Evolutionary conservation across 2,113 vertebrate species (phyloP).

Genomic region (Melanotaenia duboulayi): DNA sequence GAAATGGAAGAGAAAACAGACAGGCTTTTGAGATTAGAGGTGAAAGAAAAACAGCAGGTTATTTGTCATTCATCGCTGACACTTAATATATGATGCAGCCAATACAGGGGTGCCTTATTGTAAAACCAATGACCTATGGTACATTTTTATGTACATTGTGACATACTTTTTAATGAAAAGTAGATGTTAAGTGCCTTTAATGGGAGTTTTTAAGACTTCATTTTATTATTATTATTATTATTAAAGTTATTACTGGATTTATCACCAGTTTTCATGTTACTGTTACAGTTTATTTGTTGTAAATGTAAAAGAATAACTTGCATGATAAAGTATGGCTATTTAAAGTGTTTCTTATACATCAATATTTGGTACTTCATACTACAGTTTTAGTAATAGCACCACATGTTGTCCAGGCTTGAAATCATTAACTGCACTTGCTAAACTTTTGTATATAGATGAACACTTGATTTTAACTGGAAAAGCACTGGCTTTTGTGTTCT

Average conservation of each 20-base stretch:
- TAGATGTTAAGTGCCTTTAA: slow-evolving; percentile 64
- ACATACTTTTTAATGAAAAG: slow-evolving; percentile 33
- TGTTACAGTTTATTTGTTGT: slow-evolving; percentile 10
- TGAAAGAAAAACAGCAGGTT: slow-evolving; percentile 1
- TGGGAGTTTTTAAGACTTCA: slow-evolving; percentile 7
- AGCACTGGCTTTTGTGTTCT: neutral
- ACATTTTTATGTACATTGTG: slow-evolving; percentile 34
- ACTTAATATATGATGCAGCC: slow-evolving; percentile 22
- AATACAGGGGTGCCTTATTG: slow-evolving; percentile 64
- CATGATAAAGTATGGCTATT: slow-evolving; percentile 10
- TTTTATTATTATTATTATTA: slow-evolving; percentile 19
- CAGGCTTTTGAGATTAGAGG: neutral
- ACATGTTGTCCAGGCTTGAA: slow-evolving; percentile 5
- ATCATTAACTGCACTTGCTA: slow-evolving; percentile 11
- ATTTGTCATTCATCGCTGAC: neutral
- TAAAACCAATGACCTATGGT: slow-evolving; percentile 14
- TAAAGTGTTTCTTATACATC: slow-evolving; percentile 7
- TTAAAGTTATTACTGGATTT: neutral
- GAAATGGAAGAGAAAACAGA: neutral
- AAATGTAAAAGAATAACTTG: slow-evolving; percentile 1
- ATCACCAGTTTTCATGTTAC: neutral
- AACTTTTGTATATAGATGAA: neutral
- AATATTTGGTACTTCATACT: neutral
- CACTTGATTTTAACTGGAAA: too few relatives aligned
- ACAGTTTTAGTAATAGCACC: neutral